phyloP scores from a whole-genome alignment of 2,113 vertebrate genomes.

The Atlantisia rogersi region DNA sequence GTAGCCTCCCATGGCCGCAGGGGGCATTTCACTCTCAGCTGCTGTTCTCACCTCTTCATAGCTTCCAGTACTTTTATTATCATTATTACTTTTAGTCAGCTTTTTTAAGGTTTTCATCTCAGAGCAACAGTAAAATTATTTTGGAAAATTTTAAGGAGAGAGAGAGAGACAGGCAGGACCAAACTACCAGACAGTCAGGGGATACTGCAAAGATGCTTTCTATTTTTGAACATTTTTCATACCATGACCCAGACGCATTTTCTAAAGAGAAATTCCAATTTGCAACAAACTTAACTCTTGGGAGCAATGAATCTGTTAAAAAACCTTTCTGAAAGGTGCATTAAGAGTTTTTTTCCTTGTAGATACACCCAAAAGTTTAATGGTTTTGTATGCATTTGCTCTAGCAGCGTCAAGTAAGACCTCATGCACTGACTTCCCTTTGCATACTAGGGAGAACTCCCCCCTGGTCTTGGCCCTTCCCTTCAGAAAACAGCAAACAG shows the following conservation, averaged over 20 bases:
- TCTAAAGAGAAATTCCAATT: not conserved
- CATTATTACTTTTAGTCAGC: not conserved
- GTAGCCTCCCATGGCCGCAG: not conserved
- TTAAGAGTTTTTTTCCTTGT: not conserved
- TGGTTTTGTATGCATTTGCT: not conserved
- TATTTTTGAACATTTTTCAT: constrained; percentile 2
- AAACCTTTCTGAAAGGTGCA: not conserved
- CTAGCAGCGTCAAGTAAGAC: not conserved
- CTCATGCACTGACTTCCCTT: not conserved
- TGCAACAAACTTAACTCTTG: not conserved
- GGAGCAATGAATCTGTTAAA: not conserved
- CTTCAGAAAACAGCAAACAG: not conserved
- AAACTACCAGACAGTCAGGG: not conserved
- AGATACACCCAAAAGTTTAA: not conserved
- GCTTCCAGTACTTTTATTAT: not conserved
- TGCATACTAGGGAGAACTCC: not conserved
- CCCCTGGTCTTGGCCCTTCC: not conserved
- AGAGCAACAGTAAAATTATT: not conserved
- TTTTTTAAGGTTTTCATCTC: not conserved
- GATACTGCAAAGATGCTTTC: not conserved
- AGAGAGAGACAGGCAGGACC: not conserved
- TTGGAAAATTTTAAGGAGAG: not conserved
- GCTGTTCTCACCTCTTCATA: not conserved
- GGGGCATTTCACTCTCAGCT: not conserved
- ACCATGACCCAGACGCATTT: not conserved